phyloP scores from a whole-genome alignment of 2,797 vertebrate genomes.

The Enteromius viviparus region DNA sequence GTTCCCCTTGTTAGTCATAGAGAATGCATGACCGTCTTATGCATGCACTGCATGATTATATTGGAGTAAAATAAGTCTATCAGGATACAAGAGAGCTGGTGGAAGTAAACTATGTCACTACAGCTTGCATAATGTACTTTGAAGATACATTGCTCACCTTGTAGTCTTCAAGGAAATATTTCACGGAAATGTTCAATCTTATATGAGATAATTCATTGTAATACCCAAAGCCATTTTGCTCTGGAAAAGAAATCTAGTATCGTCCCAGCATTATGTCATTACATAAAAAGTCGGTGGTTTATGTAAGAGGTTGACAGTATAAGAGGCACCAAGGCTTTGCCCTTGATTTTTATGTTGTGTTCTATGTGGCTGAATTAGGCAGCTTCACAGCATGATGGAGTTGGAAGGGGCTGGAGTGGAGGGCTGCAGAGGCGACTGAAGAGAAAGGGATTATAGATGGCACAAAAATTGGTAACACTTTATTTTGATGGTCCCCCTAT shows the following conservation, averaged over 20 bases:
- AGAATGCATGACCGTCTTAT: not conserved
- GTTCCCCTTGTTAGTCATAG: not conserved
- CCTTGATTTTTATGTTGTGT: slow-evolving; percentile 48
- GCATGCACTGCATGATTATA: not conserved
- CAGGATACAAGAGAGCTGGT: not conserved
- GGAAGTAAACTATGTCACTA: not conserved
- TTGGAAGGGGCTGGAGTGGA: slow-evolving; percentile 50
- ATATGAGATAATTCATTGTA: not conserved
- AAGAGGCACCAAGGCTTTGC: slow-evolving; percentile 40
- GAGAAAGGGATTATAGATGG: slow-evolving; percentile 54
- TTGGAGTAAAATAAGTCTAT: not conserved
- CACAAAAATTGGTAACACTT: no score
- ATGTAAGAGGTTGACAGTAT: slow-evolving; percentile 30
- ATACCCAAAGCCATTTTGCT: not conserved
- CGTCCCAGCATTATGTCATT: slow-evolving; percentile 7
- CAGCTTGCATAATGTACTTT: not conserved
- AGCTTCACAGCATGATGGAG: slow-evolving; percentile 10
- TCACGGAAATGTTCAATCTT: slow-evolving; percentile 4
- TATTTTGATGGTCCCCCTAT: no score
- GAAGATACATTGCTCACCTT: slow-evolving; percentile 1
- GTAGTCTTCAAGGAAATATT: slow-evolving; percentile 17
- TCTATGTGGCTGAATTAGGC: slow-evolving; percentile 31
- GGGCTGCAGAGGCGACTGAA: slow-evolving; percentile 40
- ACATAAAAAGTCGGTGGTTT: slow-evolving; percentile 41
- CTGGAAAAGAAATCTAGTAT: slow-evolving; percentile 40